Evolutionary conservation across 1,140 invertebrate species (phyloP), one percentile per base, ranked within the genome.

Genomic region (Cheumatopsyche charites): DNA sequence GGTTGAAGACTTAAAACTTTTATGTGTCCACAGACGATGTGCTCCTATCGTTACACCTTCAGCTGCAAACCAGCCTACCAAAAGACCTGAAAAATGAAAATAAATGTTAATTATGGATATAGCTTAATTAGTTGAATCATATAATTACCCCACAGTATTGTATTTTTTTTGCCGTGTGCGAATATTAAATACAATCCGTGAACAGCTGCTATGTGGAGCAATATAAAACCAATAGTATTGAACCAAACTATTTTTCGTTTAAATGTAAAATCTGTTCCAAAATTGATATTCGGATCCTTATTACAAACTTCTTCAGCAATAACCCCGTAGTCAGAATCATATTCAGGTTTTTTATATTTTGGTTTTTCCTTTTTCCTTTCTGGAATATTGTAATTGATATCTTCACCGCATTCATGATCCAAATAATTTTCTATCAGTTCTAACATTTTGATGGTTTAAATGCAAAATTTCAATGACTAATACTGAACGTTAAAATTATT

Each of bases 201-300:
- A 7, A 85, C 5, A 11, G 77, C 82, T n/a, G 80, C 70, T 0
- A 81, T 17, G 74, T 86, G 85, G 19, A 87, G 69, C 25, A 85
- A 73, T 17, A 83, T 70, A 76, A 86, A 86, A 68, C 82, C 84
- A 36, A 87, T 82, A 1, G 79, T 80, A 77, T 86, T 86, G 72
- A 76, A 82, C 86, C 85, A 86, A 1, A 86, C 85, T 12, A 85
- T 79, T 77, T 83, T 62, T 72, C 84, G 80, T 78, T 83, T 85
- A 66, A 83, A 87, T 0, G 68, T 78, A 67, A 79, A 82, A 80
- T 87, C 85, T 0, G 86, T 87, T 52, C 85, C 85, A 41, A 83
- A 79, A 23, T 47, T 67, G 23, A 13, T 47, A 17, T 45, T 23
- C 0, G 12, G 6, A 47, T 47, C 43, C 25, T 47, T 42, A 11